Evolutionary conservation across 2,888 invertebrate genomes (phyloP).

Genomic region (Callosobruchus maculatus): DNA sequence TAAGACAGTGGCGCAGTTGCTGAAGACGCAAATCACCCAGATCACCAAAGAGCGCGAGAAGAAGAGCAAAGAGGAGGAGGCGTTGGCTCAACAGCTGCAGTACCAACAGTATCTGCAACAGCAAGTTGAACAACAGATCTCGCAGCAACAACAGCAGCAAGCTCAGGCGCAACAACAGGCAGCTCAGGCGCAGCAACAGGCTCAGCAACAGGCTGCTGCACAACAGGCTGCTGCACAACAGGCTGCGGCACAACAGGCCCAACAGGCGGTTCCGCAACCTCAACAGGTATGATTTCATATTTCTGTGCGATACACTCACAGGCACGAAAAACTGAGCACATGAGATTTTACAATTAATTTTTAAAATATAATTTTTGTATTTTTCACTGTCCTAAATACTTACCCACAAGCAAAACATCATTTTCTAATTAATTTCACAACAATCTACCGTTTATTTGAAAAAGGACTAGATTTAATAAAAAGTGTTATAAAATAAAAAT

Average conservation of each 20-base stretch:
- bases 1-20: slow-evolving; percentile 83
- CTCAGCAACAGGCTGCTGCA: slow-evolving; percentile 48
- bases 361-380: no score
- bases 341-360: no score
- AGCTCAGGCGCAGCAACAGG: slow-evolving; percentile 46
- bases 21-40: slow-evolving; percentile 82
- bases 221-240: slow-evolving; percentile 22
- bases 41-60: slow-evolving; percentile 62
- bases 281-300: slow-evolving; percentile 9
- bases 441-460: no score
- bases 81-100: slow-evolving; percentile 54
- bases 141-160: slow-evolving; percentile 49
- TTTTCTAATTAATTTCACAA: no score
- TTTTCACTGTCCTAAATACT: no score
- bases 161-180: slow-evolving; percentile 36
- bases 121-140: slow-evolving; percentile 50
- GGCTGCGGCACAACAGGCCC: slow-evolving; percentile 20
- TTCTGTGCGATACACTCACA: no score
- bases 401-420: no score
- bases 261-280: slow-evolving; percentile 18
- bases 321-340: no score
- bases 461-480: no score
- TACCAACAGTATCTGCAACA: slow-evolving; percentile 58
- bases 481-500: no score
- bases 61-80: slow-evolving; percentile 47